Evolutionary conservation across 2,113 vertebrate species (phyloP), one percentile per base, ranked within the genome.

Genomic region (Tenrec ecaudatus): DNA sequence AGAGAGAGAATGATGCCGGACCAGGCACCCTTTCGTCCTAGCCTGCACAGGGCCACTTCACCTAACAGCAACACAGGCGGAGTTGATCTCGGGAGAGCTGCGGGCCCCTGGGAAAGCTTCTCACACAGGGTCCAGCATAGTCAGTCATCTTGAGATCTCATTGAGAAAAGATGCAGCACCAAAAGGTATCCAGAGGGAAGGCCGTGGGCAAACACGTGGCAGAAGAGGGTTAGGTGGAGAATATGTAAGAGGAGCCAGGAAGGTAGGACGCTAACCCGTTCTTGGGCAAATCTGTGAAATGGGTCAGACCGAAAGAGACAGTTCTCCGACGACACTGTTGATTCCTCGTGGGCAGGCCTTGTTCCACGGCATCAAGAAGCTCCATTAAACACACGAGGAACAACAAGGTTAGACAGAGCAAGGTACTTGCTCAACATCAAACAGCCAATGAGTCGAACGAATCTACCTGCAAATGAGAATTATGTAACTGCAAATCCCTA

Each of bases 341-440:
- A 29, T 68, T 29, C 8, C 69, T 79, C 27, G 1, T 20, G 29
- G 40, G 60, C 29, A 60, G 69, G 40, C 75, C 31, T 69, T n/a
- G 38, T 3, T 33, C 69, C 75, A 84, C 79, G 47, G 64, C 77
- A 75, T 81, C 76, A 58, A 88, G 89, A 3, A 76, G 47, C 10
- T 25, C 79, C 68, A 78, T n/a, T 75, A 85, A 84, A 83, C 89
- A 33, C 78, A 40, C 3, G 20, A 78, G 85, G 73, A 90, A 79
- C 33, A 60, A 64, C 33, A 20, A 2, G 19, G 47, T 53, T 53
- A 82, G 79, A 76, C 69, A 76, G 38, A 77, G 25, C 19, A 88
- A 75, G 76, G 33, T 25, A 83, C 43, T 71, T 60, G 62, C 75
- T 82, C 33, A 43, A 78, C 36, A 62, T 78, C 68, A 64, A 76